Conservation (phyloP, 1,140 invertebrate genomes). For the Drosophila trapezifrons region DNA sequence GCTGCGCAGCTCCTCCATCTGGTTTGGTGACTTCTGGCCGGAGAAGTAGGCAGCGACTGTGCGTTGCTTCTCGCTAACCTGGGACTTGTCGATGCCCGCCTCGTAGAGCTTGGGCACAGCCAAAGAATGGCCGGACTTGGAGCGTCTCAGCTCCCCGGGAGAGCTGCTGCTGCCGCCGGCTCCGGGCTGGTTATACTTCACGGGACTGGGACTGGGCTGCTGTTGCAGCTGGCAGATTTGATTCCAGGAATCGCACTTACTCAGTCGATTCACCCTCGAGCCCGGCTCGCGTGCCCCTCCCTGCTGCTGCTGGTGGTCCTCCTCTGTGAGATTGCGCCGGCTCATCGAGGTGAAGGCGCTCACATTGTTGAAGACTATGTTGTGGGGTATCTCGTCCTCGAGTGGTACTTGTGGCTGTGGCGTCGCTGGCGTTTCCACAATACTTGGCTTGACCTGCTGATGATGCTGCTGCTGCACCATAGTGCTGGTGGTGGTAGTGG, state of each 20-base stretch:
- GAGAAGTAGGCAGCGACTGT: slow-evolving; percentile 92
- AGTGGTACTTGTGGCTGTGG: slow-evolving; percentile 53
- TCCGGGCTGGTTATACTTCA: slow-evolving; percentile 58
- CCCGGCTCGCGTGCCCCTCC: slow-evolving; percentile 11
- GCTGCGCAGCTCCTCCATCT: slow-evolving; percentile 54
- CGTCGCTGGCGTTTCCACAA: slow-evolving; percentile 76
- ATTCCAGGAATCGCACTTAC: slow-evolving; percentile 92
- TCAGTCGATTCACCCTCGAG: slow-evolving; percentile 85
- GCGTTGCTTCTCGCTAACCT: slow-evolving; percentile 89
- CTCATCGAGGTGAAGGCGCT: slow-evolving; percentile 72
- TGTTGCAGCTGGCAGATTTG: slow-evolving; percentile 85
- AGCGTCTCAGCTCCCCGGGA: slow-evolving; percentile 86
- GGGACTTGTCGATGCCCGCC: slow-evolving; percentile 90
- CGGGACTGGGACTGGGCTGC: slow-evolving; percentile 30
- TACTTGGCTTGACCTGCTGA: slow-evolving; percentile 60
- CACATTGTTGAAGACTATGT: slow-evolving; percentile 82
- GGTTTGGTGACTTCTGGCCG: slow-evolving; percentile 83
- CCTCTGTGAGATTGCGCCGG: slow-evolving; percentile 51
- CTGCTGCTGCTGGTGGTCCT: slow-evolving; percentile 38
- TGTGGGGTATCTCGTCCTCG: slow-evolving; percentile 79
- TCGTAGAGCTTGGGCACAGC: slow-evolving; percentile 91
- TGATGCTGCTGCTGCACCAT: slow-evolving; percentile 25
- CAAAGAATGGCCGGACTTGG: slow-evolving; percentile 89
- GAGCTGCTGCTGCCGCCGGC: slow-evolving; percentile 63
- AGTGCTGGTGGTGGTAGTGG: slow-evolving; percentile 17